Base-by-base conservation (phyloP, 1,140 invertebrate species). In the Leptopilina boulardi region DNA sequence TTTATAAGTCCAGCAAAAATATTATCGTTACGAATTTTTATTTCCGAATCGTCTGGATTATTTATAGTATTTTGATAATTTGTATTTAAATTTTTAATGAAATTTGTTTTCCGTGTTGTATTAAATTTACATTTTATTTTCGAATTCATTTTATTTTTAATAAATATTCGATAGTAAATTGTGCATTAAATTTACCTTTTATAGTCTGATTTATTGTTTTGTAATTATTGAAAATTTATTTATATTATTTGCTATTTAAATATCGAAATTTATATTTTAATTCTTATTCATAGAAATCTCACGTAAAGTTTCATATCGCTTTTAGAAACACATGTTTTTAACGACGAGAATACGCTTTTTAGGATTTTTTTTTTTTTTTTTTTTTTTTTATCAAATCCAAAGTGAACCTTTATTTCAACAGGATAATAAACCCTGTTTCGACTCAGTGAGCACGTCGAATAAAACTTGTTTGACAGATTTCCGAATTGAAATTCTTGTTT, bases 401-500 rank as follows among this genome's bases (percentile, higher is more conserved):
- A 23, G 54, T 59, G 21, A 19, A 23, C 54, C 21, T 59, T 59
- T 23, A 59, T 59, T 59, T 59, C 54, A 59, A 59, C 54, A 23
- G 54, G 54, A 21, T 23, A 23, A 59, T 59, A 59, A 59, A 21
- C 54, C 54, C 54, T 19, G 54, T 23, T 59, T 59, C 54, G 10
- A 59, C 54, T 59, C 54, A 59, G 19, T 59, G 54, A 59, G 19
- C 54, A 59, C 54, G 21, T 23, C 19, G 54, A 21, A 59, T 59
- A 59, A 59, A 59, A 59, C 54, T 59, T 59, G 54, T 59, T 59
- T 59, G 54, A 59, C 54, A 59, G 19, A 59, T 59, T 59, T 59
- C 19, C 19, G 47, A 51, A 51, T n/a, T 51, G 47, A 51, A 23
- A 59, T 23, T 59, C 54, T 59, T 59, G 54, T 59, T 59, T 59